Evolutionary conservation across 2,888 invertebrate genomes (phyloP).

Genomic region (Ophion obscuratus): DNA sequence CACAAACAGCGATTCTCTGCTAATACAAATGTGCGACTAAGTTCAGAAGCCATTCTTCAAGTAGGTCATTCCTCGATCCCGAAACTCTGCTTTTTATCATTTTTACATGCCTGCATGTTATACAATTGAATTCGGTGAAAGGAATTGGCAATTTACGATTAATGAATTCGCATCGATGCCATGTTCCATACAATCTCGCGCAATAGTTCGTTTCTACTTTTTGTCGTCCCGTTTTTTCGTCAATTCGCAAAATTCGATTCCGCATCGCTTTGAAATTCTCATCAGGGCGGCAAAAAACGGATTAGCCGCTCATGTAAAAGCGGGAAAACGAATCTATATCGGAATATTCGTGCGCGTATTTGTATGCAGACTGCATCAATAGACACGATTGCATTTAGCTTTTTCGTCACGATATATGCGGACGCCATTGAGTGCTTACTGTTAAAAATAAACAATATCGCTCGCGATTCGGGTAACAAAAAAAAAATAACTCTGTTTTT

Average conservation of each 20-base stretch:
- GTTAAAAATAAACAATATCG: not conserved
- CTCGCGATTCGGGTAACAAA: not conserved
- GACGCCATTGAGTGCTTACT: not conserved
- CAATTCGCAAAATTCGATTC: slow-evolving; percentile 54
- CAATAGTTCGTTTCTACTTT: slow-evolving; percentile 23
- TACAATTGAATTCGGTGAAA: slow-evolving; percentile 46
- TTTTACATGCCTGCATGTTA: slow-evolving; percentile 19
- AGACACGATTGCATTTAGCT: not conserved
- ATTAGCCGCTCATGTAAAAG: slow-evolving; percentile 33
- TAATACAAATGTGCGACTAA: not conserved
- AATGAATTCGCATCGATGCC: slow-evolving; percentile 33
- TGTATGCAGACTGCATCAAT: not conserved
- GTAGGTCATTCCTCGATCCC: slow-evolving; percentile 2
- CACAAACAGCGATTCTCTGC: not conserved
- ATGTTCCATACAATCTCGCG: slow-evolving; percentile 19
- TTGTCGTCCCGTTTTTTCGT: slow-evolving; percentile 20
- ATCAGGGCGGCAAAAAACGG: slow-evolving; percentile 17
- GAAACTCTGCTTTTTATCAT: not conserved
- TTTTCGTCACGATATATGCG: not conserved
- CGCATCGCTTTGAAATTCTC: slow-evolving; percentile 28
- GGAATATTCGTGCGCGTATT: not conserved
- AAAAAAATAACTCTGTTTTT: not conserved
- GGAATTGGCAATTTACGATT: slow-evolving; percentile 39
- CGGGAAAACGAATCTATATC: slow-evolving; percentile 39
- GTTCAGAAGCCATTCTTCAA: not conserved